phyloP scores from a whole-genome alignment of 2,113 vertebrate species.

The Mormyrus lacerda region DNA sequence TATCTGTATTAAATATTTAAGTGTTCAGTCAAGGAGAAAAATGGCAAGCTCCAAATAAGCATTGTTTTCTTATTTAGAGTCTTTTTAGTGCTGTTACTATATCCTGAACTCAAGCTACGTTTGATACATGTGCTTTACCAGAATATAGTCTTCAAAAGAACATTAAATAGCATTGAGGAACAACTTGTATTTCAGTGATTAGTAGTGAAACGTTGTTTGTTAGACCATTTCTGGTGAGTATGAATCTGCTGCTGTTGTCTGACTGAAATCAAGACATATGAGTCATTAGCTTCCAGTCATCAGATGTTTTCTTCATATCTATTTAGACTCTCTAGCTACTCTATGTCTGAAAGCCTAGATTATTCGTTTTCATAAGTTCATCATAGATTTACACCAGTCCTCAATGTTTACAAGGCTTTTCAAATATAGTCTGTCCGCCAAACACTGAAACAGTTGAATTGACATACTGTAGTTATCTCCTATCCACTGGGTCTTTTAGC shows the following conservation, averaged over 20 bases:
- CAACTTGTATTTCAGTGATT: background rate
- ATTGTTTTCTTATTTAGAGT: background rate
- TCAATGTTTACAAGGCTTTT: background rate
- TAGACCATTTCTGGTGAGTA: background rate
- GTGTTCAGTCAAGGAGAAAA: background rate
- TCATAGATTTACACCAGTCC: background rate
- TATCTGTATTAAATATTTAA: too few species aligned
- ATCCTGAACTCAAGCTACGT: background rate
- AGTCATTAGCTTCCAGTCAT: slow-evolving; percentile 6
- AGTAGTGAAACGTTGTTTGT: background rate
- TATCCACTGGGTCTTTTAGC: slow-evolving; percentile 38
- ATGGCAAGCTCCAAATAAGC: background rate
- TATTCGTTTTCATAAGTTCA: background rate
- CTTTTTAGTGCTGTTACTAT: background rate
- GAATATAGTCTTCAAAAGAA: background rate
- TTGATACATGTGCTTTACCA: background rate
- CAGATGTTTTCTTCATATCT: background rate
- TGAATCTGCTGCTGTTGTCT: background rate
- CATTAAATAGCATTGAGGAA: background rate
- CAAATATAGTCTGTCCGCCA: background rate
- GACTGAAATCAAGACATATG: background rate
- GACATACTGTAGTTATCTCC: slow-evolving; percentile 18
- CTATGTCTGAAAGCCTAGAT: background rate
- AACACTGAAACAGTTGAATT: background rate
- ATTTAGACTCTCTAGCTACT: background rate